Conservation (phyloP, 1,140 invertebrate genomes). For the Maniola jurtina region DNA sequence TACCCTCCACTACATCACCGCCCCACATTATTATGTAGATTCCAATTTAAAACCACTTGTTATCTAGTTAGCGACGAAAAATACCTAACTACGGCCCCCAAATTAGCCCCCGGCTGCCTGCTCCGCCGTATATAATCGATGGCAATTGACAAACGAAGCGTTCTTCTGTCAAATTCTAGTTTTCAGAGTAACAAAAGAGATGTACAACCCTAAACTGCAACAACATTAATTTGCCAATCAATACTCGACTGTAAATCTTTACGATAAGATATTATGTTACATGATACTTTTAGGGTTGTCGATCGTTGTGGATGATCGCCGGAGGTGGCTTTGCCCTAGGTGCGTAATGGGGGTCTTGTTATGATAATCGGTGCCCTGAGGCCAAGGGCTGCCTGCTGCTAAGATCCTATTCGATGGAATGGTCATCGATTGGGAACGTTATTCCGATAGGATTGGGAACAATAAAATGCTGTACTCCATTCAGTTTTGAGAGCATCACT, state of each 20-base stretch:
- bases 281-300: conserved; percentile 12
- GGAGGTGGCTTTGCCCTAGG: conserved; percentile 46
- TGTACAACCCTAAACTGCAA: conserved; percentile 32
- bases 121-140: conserved; percentile 68
- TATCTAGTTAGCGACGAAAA: conserved; percentile 77
- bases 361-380: conserved; percentile 68
- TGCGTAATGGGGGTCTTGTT: conserved; percentile 73
- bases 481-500: not conserved
- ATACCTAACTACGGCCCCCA: conserved; percentile 62
- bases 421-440: conserved; percentile 48
- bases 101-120: conserved; percentile 66
- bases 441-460: conserved; percentile 23
- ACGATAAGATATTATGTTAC: not conserved
- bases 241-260: conserved; percentile 30
- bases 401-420: conserved; percentile 48
- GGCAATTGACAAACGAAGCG: conserved; percentile 75
- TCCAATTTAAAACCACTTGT: conserved; percentile 77
- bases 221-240: conserved; percentile 4
- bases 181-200: conserved; percentile 65
- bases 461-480: conserved; percentile 9
- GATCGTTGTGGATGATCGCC: conserved; percentile 23
- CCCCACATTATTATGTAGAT: conserved; percentile 75
- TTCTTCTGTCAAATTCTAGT: conserved; percentile 74
- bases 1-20: conserved; percentile 10
- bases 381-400: conserved; percentile 47